phyloP scores from a whole-genome alignment of 2,888 invertebrate species.

The Rambutsinella grinnellia region DNA sequence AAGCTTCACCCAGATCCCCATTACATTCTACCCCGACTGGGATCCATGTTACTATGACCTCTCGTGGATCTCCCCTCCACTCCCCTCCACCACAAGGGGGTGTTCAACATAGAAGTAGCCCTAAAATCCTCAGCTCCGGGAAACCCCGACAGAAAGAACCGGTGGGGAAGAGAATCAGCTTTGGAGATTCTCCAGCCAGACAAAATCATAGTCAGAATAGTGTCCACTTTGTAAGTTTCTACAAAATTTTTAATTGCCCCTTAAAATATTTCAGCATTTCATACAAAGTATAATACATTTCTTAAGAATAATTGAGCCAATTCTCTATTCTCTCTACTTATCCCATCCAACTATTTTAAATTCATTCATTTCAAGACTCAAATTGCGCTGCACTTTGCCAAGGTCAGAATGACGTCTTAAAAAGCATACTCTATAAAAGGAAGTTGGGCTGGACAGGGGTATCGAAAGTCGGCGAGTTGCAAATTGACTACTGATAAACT shows the following conservation, averaged over 20 bases:
- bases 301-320: no score
- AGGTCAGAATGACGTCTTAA: conserved; percentile 3
- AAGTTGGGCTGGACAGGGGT: background rate
- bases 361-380: background rate
- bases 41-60: conserved; percentile 66
- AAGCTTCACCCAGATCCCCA: conserved; percentile 64
- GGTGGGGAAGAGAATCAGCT: conserved; percentile 65
- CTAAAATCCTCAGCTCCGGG: conserved; percentile 24
- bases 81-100: conserved; percentile 52
- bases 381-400: background rate
- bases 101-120: conserved; percentile 23
- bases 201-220: conserved; percentile 63
- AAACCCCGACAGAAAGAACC: conserved; percentile 55
- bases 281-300: no score
- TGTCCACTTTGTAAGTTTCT: conserved; percentile 66
- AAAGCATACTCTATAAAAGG: conserved; percentile 7
- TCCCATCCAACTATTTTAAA: no score
- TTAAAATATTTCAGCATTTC: no score
- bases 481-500: background rate
- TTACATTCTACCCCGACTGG: conserved; percentile 62
- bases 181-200: conserved; percentile 63
- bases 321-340: background rate
- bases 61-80: conserved; percentile 62
- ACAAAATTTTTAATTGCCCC: conserved; percentile 33
- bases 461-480: background rate